These are phyloP conservation scores for Apantesis nais DNA, from an alignment of 2,888 invertebrate genomes.

Conservation along the genomic window DNA sequence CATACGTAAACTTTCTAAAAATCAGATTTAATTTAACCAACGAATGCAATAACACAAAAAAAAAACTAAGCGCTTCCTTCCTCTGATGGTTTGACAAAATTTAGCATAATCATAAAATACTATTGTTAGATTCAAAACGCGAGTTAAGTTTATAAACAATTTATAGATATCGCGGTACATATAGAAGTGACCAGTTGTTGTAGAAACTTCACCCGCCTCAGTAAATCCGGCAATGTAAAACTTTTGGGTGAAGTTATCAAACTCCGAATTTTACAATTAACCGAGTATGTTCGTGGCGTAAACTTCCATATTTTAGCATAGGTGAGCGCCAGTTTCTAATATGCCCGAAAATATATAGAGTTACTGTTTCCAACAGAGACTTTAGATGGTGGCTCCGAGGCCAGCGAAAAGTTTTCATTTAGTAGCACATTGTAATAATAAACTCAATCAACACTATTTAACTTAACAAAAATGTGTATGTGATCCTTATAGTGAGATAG, in stretches of 20 bases:
- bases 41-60: background rate
- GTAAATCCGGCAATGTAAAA: conserved; percentile 50
- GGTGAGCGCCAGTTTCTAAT: conserved; percentile 70
- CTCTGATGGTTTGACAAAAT: background rate
- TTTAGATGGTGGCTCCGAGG: conserved; percentile 52
- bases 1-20: too few relatives aligned
- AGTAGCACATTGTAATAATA: conserved; percentile 33
- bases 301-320: conserved; percentile 73
- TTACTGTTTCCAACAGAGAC: conserved; percentile 62
- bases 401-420: conserved; percentile 41
- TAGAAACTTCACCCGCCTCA: conserved; percentile 57
- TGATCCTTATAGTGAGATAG: too few relatives aligned
- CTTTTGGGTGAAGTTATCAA: conserved; percentile 65
- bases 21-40: background rate
- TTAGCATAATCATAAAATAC: too few relatives aligned
- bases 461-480: conserved; percentile 16
- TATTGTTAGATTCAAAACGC: conserved; percentile 16
- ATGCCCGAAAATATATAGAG: conserved; percentile 68
- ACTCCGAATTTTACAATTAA: conserved; percentile 76
- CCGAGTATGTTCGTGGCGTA: conserved; percentile 59
- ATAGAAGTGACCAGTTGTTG: conserved; percentile 57
- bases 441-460: conserved; percentile 28
- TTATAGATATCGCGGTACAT: conserved; percentile 33
- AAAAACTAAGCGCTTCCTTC: background rate
- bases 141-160: conserved; percentile 23